phyloP scores from a whole-genome alignment of 2,888 invertebrate genomes.

The Pocota personata region DNA sequence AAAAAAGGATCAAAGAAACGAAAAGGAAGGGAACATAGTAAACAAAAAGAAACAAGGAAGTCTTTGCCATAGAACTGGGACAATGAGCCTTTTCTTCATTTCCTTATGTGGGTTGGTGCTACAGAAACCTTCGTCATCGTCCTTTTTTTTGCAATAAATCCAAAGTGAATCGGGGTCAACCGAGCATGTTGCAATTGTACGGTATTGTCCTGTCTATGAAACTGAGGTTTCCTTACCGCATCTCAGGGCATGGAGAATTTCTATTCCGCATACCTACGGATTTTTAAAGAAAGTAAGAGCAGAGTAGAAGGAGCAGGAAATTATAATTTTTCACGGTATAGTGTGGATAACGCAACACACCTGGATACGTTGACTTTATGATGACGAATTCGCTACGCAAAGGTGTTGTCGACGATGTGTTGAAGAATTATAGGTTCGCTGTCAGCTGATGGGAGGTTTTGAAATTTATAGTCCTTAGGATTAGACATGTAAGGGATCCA shows the following conservation, averaged over 20 bases:
- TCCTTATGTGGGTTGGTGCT: conserved; percentile 29
- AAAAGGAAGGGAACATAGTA: conserved; percentile 5
- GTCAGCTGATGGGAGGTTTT: neutral
- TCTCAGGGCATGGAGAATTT: conserved; percentile 38
- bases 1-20: conserved; percentile 53
- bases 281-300: too few species aligned
- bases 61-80: conserved; percentile 7
- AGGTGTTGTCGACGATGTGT: conserved; percentile 25
- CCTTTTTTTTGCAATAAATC: conserved; percentile 26
- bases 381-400: conserved; percentile 52
- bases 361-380: conserved; percentile 13
- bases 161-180: conserved; percentile 48
- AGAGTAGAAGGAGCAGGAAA: conserved; percentile 58
- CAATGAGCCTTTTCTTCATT: conserved; percentile 19
- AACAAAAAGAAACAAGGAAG: conserved; percentile 33
- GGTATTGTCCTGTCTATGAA: conserved; percentile 20
- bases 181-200: conserved; percentile 30
- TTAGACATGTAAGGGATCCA: neutral
- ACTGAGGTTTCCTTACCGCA: conserved; percentile 23
- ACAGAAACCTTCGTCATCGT: conserved; percentile 8
- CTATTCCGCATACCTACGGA: neutral
- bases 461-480: neutral
- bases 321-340: conserved; percentile 55
- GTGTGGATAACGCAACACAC: conserved; percentile 33
- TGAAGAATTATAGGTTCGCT: neutral